Conservation (phyloP, 2,888 invertebrate genomes). For the Drosophila helvetica region DNA sequence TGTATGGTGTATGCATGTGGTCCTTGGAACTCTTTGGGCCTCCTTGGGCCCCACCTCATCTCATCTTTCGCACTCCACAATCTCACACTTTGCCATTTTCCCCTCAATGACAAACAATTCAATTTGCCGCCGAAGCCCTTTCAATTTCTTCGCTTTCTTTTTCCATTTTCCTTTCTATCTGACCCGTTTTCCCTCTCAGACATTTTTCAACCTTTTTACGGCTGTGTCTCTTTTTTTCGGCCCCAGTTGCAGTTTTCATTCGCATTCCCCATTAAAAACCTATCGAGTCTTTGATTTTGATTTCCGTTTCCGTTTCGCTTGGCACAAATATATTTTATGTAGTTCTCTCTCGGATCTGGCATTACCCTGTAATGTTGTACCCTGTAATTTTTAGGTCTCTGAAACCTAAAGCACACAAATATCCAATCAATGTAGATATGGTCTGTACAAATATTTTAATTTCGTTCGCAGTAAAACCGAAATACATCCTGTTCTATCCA, state of each 20-base stretch:
- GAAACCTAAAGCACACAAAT: too few species aligned
- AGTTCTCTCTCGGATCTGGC: background rate
- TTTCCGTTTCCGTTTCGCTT: constrained; percentile 1
- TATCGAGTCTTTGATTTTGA: constrained; percentile 16
- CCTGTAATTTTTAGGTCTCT: background rate
- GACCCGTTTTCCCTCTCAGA: background rate
- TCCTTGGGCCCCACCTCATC: background rate
- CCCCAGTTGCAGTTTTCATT: constrained; percentile 19
- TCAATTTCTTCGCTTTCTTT: constrained; percentile 6
- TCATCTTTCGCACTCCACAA: constrained; percentile 10
- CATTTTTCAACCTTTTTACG: background rate
- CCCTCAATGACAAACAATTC: constrained; percentile 61
- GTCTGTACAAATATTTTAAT: too few species aligned
- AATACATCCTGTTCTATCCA: too few species aligned
- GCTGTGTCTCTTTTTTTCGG: constrained; percentile 11
- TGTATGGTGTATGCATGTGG: constrained; percentile 14
- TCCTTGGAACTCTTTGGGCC: constrained; percentile 25
- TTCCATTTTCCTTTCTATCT: background rate
- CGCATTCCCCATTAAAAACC: constrained; percentile 20
- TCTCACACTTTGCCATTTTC: constrained; percentile 25
- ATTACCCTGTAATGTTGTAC: too few species aligned
- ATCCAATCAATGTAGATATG: too few species aligned
- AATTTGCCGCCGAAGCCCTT: constrained; percentile 58
- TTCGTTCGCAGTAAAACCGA: too few species aligned
- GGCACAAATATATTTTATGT: background rate